Conservation (phyloP, 2,113 vertebrate genomes). For the Meriones unguiculatus region DNA sequence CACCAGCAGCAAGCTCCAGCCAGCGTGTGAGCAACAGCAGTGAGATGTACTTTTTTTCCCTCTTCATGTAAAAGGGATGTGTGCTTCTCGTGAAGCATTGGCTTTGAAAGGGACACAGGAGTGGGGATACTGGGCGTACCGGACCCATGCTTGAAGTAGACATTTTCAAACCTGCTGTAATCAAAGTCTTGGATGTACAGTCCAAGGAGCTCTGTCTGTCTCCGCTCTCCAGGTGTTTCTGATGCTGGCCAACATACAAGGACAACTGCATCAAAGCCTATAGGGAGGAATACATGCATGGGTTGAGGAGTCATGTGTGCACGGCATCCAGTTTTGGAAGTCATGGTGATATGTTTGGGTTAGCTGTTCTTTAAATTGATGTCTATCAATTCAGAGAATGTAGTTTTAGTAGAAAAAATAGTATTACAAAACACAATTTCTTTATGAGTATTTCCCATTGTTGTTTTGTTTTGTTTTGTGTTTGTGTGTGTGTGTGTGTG, state of each 20-base stretch:
- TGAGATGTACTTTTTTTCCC: not conserved
- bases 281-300: too few relatives aligned
- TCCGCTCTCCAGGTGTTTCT: not conserved
- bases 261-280: not conserved
- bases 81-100: not conserved
- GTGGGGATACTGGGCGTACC: not conserved
- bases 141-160: not conserved
- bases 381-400: conserved; percentile 2
- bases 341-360: not conserved
- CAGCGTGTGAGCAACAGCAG: not conserved
- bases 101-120: not conserved
- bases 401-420: not conserved
- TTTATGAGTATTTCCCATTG: not conserved
- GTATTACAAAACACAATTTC: not conserved
- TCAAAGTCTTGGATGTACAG: not conserved
- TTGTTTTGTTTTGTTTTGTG: too few relatives aligned
- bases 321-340: not conserved
- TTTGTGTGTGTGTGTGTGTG: not conserved
- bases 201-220: not conserved
- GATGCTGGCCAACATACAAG: not conserved
- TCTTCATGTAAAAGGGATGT: not conserved
- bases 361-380: not conserved
- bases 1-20: not conserved
- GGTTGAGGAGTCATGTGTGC: not conserved
- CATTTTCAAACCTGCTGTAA: not conserved